Evolutionary conservation across 1,140 invertebrate genomes (phyloP), one percentile per base, ranked within the genome.

Genomic region (Cyrtorhinus lividipennis): DNA sequence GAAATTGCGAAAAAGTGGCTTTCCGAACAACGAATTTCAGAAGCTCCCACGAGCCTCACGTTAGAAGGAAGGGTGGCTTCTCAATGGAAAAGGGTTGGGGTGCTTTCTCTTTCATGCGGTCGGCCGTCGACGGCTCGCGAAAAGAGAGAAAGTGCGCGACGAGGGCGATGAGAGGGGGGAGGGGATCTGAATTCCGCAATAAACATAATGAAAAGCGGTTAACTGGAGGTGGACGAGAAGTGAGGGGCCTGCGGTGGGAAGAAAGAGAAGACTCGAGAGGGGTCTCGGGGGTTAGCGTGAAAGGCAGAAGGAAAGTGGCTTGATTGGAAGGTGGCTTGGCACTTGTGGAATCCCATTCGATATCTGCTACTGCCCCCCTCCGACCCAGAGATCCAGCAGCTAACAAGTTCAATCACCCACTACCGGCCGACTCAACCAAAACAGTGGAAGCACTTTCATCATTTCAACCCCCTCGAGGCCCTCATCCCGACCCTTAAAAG

Each of bases 261-360:
- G n/a, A n/a, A n/a, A n/a, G n/a, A n/a, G n/a, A n/a, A n/a, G n/a
- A n/a, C n/a, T n/a, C n/a, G n/a, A n/a, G n/a, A n/a, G n/a, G n/a
- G n/a, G n/a, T n/a, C n/a, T n/a, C n/a, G 30, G 30, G 15, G 15
- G 30, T 15, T 5, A 15, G 5, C 15, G 30, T 8, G 30, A 38
- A 38, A 15, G 30, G 30, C 30, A 38, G 30, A 38, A 38, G 48
- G 48, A 53, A 53, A 53, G 48, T 53, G 20, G 48, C 48, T 53
- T 53, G 48, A 53, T 53, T 53, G 48, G 8, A 20, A 53, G 48
- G 48, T 53, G 48, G 48, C 48, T 53, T 20, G 48, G 48, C 48
- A 53, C 48, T 53, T 53, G 48, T 53, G 48, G 48, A 53, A 53
- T 53, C 48, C 18, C 48, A 10, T 53, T 53, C 48, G 48, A 53